Base-by-base conservation (phyloP, 2,888 invertebrate species). In the Abscondita cerata region DNA sequence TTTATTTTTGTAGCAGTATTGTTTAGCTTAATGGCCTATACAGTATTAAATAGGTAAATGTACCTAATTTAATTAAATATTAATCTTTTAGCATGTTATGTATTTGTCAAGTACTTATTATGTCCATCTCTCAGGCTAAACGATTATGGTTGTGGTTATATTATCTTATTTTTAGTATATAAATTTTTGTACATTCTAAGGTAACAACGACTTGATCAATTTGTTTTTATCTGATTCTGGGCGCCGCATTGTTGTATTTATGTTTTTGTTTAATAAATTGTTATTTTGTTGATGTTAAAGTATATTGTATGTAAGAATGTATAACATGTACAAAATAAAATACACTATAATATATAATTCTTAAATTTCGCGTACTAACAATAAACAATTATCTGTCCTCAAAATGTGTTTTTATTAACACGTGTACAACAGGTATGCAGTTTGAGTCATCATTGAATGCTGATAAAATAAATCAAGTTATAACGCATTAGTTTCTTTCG, bases 241-340 rank as follows among this genome's bases (percentile, higher is more conserved):
- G 2, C 36, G 3, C 36, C 11, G 25, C 6, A 6, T 25, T 25
- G 25, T 36, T 18, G 12, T 18, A 44, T 11, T 18, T 44, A n/a
- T 11, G 44, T 44, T 18, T 12, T 13, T 41, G 15, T 13, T 36
- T 44, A 44, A 19, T 16, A n/a, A 9, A 44, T 44, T 44, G 18
- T 44, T 18, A 44, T 44, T 44, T 11, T 44, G 44, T 19, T 44
- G 44, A 44, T 44, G 44, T 44, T 44, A 44, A 16, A 9, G 63
- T 64, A 66, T 63, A 61, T 59, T 33, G 41, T 36, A 34, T 52
- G 19, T 58, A 58, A 51, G 48, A 60, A 66, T 68, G 65, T 70
- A 66, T 70, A 69, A 69, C 64, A 70, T 70, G 69, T 65, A 65
- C 69, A 69, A 69, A 69, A 70, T 69, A 70, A 69, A 70, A 67